Evolutionary conservation across 2,888 invertebrate genomes (phyloP).

Genomic region (Anodontia alba): DNA sequence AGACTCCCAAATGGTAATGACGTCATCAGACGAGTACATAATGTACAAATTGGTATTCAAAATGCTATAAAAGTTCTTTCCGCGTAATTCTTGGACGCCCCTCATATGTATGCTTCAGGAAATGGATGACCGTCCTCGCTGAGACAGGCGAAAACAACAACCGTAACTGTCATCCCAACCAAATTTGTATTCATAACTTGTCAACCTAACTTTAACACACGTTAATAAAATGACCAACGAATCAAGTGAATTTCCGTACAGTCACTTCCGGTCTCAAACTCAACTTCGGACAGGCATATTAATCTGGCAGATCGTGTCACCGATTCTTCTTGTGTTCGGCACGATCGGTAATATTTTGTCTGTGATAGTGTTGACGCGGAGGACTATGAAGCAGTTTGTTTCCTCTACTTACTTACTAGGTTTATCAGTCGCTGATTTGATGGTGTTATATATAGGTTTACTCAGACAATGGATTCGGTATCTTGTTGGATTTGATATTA

Average conservation of each 20-base stretch:
- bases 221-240: neutral
- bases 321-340: slow-evolving; percentile 71
- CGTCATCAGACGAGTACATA: no score
- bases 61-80: no score
- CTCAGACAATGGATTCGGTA: slow-evolving; percentile 66
- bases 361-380: slow-evolving; percentile 62
- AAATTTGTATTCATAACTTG: no score
- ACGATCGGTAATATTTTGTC: slow-evolving; percentile 74
- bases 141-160: no score
- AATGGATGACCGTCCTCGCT: no score
- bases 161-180: no score
- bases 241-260: neutral
- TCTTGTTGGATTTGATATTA: slow-evolving; percentile 59
- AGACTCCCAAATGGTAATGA: no score
- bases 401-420: slow-evolving; percentile 70
- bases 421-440: slow-evolving; percentile 64
- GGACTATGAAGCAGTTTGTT: slow-evolving; percentile 58
- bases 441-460: slow-evolving; percentile 70
- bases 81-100: no score
- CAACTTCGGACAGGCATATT: slow-evolving; percentile 19
- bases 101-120: no score
- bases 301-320: slow-evolving; percentile 64
- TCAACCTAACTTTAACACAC: neutral
- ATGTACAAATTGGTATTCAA: no score
- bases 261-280: neutral